Base-by-base conservation (phyloP, 2,113 vertebrate genomes). In the Orientallactaga bullata region DNA sequence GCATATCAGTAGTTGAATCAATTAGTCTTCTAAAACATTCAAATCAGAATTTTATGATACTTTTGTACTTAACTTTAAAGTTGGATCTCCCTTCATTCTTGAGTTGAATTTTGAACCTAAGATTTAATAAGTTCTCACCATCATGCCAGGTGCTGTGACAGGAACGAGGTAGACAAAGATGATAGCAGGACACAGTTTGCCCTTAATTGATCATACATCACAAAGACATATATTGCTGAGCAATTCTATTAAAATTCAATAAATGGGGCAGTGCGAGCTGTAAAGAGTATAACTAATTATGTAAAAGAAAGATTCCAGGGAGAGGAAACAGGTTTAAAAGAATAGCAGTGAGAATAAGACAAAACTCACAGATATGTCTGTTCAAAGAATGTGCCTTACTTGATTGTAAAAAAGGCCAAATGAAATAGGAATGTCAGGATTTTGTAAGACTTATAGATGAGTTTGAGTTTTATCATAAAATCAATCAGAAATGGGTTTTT, bases 91-190 rank as follows among this genome's bases (percentile, higher is more conserved):
- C 74, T 86, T 80, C 37, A 72, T 87, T 73, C 60, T 86, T 85
- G 15, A 81, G 61, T 82, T 71, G 78, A 37, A 72, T 80, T 74
- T 93, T 63, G 8, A 95, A 84, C 66, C 8, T 1, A 28, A 93
- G 63, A 74, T 94, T 89, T 74, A 91, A 28, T 82, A 88, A 89
- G 24, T 76, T 87, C 61, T 82, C 39, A 61, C 12, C 55, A 58
- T 8, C 80, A 73, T 51, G n/a, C 60, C 37, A 78, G 73, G 37
- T 78, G 76, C 37, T 35, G 13, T 51, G 8, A 37, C 58, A 85
- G 74, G 35, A 79, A 58, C 13, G 16, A 30, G 13, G 18, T 26
- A 66, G 39, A 66, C 55, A 71, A 55, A 80, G 60, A 26, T 24
- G 35, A 90, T 1, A 37, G 3, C 2, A 39, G 24, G 32, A 32